Conservation (phyloP, 2,113 vertebrate species). For the Gadus macrocephalus region DNA sequence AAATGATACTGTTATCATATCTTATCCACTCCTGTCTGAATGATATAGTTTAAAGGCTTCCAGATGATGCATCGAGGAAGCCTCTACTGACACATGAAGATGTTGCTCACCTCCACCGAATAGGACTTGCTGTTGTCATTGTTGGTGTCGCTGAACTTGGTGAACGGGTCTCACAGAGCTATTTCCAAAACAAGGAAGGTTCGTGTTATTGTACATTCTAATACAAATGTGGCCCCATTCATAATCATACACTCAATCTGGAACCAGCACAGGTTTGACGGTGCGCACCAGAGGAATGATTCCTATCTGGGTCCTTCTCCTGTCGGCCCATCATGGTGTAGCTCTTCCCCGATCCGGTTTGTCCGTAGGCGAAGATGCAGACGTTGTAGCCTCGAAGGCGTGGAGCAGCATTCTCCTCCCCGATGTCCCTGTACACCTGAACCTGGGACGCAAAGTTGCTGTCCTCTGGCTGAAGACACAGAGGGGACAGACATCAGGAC, state of each 20-base stretch:
- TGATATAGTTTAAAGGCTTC: no score
- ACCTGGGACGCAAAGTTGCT: conserved; percentile 90
- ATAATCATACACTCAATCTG: no score
- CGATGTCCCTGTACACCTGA: conserved; percentile 94
- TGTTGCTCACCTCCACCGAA: conserved; percentile 88
- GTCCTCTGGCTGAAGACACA: conserved; percentile 83
- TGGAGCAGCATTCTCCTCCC: conserved; percentile 97
- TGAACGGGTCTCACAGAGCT: conserved; percentile 98
- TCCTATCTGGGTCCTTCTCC: conserved; percentile 91
- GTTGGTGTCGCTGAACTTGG: conserved; percentile 86
- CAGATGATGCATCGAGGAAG: no score
- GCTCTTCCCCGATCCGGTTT: conserved; percentile 93
- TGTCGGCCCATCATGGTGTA: conserved; percentile 99
- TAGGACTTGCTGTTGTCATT: conserved; percentile 92
- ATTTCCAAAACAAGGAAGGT: conserved; percentile 5
- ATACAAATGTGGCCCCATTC: no score
- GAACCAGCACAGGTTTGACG: no score
- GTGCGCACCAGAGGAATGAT: conserved; percentile 88
- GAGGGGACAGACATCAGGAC: neutral
- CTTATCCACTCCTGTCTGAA: no score
- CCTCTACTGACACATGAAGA: no score
- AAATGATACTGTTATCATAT: no score
- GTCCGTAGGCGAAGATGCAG: conserved; percentile 96
- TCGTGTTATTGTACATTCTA: no score
- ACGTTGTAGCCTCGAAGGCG: conserved; percentile 97